Base-by-base conservation (phyloP, 2,888 invertebrate genomes). In the Pomacea canaliculata region DNA sequence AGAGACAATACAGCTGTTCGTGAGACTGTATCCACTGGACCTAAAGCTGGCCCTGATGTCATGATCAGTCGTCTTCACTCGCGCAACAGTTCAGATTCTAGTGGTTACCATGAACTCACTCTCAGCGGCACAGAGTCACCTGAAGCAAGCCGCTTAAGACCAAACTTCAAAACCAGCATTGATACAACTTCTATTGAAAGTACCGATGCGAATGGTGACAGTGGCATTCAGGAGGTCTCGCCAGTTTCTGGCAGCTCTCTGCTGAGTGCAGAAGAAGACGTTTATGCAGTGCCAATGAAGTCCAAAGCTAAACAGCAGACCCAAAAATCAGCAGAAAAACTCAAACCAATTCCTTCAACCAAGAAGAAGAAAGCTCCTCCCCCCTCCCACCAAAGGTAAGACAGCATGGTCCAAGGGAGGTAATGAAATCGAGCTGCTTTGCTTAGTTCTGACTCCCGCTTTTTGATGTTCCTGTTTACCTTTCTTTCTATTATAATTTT, bases 51-150 rank as follows among this genome's bases (percentile, higher is more conserved):
- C 37, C 66, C 66, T 12, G 78, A 79, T 46, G 51, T 74, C 5
- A 60, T 72, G 27, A 68, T 73, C 27, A 76, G 72, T 49, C 71
- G 78, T 81, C 79, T 81, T 66, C 94, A 94, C 92, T 94, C 94
- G 66, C 92, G 94, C 80, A 94, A 94, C 86, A 94, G 94, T 89
- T 94, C 94, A 80, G 94, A 94, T 88, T 94, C 94, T 83, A 94
- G 94, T 77, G 94, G 94, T 0, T 94, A 94, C 87, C 94, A 94
- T 88, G 94, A 94, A 87, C 93, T 94, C 1, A 94, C 94, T 12
- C 76, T 87, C 1, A 88, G 86, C 78, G 87, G 87, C 18, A 72
- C 91, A 93, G 88, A 87, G 49, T 86, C 87, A 1, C 87, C 88
- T 0, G 86, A 86, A 59, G 85, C 84, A 10, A 9, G 23, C 16